Percentiles rank a stretch among this genome's conserved stretches.
Evolutionary conservation across 2,888 invertebrate species (phyloP).

Genomic region (Carabus problematicus): DNA sequence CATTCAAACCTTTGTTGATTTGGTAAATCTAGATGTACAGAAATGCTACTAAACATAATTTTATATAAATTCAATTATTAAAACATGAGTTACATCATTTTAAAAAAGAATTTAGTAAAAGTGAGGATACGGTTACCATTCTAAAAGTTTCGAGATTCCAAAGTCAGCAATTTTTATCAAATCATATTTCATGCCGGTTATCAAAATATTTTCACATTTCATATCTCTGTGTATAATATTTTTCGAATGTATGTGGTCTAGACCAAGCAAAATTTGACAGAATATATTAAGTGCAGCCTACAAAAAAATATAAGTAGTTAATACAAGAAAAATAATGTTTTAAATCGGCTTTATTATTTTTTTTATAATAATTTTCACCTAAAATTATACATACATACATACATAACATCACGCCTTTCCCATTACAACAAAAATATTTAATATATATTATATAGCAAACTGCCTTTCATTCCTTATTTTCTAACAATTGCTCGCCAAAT

Average conservation of each 20-base stretch:
- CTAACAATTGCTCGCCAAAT: too few species aligned
- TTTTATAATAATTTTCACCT: not conserved
- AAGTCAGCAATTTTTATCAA: slow-evolving; percentile 85
- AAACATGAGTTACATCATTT: too few species aligned
- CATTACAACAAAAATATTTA: too few species aligned
- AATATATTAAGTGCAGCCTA: slow-evolving; percentile 75
- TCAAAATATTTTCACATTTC: slow-evolving; percentile 84
- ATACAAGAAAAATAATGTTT: slow-evolving; percentile 1
- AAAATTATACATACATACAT: too few species aligned
- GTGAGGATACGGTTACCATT: slow-evolving; percentile 59
- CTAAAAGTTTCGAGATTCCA: slow-evolving; percentile 79
- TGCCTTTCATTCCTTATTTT: too few species aligned
- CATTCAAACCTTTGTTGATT: too few species aligned
- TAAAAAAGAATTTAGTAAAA: too few species aligned
- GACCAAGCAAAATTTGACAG: slow-evolving; percentile 76
- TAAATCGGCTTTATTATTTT: slow-evolving; percentile 45
- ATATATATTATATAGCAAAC: too few species aligned
- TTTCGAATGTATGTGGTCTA: slow-evolving; percentile 80
- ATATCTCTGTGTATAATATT: slow-evolving; percentile 84
- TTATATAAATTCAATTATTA: too few species aligned
- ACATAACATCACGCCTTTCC: too few species aligned
- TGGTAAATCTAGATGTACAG: too few species aligned
- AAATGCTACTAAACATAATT: too few species aligned
- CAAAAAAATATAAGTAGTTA: slow-evolving; percentile 51
- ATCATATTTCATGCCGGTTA: slow-evolving; percentile 71